Evolutionary conservation across 1,140 invertebrate genomes (phyloP), one percentile per base, ranked within the genome.

Genomic region (Dinoponera quadriceps): DNA sequence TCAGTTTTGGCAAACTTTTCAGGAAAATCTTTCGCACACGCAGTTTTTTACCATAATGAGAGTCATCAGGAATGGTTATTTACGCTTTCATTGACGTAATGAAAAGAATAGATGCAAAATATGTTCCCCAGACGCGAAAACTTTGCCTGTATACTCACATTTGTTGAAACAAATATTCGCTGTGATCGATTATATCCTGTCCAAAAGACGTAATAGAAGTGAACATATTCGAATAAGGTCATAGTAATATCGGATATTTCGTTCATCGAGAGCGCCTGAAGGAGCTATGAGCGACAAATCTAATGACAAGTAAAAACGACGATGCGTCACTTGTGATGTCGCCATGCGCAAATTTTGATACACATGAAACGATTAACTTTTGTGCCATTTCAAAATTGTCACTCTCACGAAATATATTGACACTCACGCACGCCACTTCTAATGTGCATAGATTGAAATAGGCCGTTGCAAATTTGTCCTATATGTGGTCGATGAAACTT

Each of bases 371-470:
- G 9, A 44, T 11, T 60, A 44, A 7, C 27, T 55, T n/a, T 44
- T 16, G 29, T 49, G 18, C 3, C 59, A 9, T 29, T 60, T 48
- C 5, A 62, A 49, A 49, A 25, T 4, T 66, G 14, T 75, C 22
- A 81, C 68, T 73, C 22, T 72, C 78, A 22, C 68, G 66, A 72
- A 73, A 81, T 48, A 73, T 9, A 49, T 81, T 81, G 49, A 81
- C 9, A n/a, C 54, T 81, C 22, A 22, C 0, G 29, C 68, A 81
- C 33, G 27, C 44, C n/a, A 81, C 66, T 18, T 25, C 78, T 3
- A 81, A 14, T 2, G 7, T 3, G 29, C 48, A 60, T 11, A 81
- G 2, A 25, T 51, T 1, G 18, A 81, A 73, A 51, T 81, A 81
- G 9, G 54, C 60, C 4, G 2, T 3, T 16, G 44, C 20, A 44